Evolutionary conservation across 2,797 vertebrate species (phyloP), one percentile per base, ranked within the genome.

Genomic region (Cyclura pinguis): DNA sequence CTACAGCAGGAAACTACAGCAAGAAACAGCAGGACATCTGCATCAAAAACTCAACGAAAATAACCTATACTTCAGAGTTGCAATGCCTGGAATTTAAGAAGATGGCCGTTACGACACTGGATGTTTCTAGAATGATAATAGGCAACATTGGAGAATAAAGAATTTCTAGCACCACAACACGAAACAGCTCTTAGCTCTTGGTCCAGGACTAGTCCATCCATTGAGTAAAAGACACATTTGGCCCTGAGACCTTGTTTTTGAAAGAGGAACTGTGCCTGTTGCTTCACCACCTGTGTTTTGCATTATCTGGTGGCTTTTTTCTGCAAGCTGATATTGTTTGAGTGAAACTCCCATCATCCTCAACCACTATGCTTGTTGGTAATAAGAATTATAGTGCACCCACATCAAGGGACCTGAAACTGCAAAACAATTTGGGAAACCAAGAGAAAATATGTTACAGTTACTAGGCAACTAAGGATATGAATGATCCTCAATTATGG

Each of bases 391-490:
- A 29, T 50, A 32, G 29, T 55, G 3, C 27, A 55, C 12, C 10
- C 50, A 55, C 50, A 32, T 29, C 47, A 52, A 52, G 9, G 24
- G 47, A 52, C 77, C 47, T 29, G 16, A 6, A 16, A 6, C 9
- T 57, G 14, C 32, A 52, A 52, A 81, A 57, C 32, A 50, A 9
- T 22, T 57, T 57, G 50, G 18, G 52, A 55, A 73, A 62, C 10
- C 2, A 6, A 24, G n/a, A 64, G 14, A 42, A 59, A 64, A 42
- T 32, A 27, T 62, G 24, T 64, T 64, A 64, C 57, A 22, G 57
- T 64, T 87, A 87, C 38, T 77, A 78, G 38, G 38, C 72, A 86
- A 18, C 55, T 77, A 77, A 62, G 27, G 85, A 47, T 20, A 67
- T 64, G 62, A 64, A 77, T 29, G 52, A 77, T 57, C 55, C 85